phyloP scores from a whole-genome alignment of 2,888 invertebrate genomes.

The Microchrysa polita region DNA sequence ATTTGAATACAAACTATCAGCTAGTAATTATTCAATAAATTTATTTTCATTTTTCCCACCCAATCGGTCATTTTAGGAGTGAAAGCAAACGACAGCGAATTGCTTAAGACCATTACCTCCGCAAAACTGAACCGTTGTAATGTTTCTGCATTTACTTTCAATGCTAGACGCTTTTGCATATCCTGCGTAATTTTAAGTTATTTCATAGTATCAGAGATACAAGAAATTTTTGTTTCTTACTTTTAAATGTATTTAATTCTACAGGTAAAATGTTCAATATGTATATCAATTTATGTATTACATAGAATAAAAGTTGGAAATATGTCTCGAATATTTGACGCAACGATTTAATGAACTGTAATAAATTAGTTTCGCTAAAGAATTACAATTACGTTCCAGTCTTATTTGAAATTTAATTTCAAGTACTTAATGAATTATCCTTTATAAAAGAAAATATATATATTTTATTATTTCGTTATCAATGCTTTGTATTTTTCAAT shows the following conservation, averaged over 20 bases:
- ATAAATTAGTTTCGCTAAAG: not conserved
- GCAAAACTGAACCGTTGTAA: not conserved
- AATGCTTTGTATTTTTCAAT: too few species aligned
- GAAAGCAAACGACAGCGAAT: constrained; percentile 31
- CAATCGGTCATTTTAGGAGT: constrained; percentile 21
- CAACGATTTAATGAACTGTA: not conserved
- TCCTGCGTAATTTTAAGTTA: not conserved
- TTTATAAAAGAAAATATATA: too few species aligned
- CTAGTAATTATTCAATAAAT: too few species aligned
- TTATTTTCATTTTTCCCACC: not conserved
- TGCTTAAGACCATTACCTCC: constrained; percentile 6
- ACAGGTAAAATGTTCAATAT: not conserved
- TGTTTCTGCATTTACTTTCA: not conserved
- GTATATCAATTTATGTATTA: not conserved
- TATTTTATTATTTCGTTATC: too few species aligned
- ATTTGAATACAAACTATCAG: too few species aligned
- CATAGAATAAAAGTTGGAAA: not conserved
- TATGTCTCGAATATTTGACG: not conserved
- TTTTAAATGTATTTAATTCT: not conserved
- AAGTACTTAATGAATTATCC: too few species aligned
- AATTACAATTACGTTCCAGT: too few species aligned
- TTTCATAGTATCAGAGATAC: constrained; percentile 15
- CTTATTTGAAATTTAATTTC: too few species aligned
- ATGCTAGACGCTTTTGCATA: too few species aligned
- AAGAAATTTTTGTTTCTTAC: too few species aligned